Base-by-base conservation (phyloP, 2,113 vertebrate species). In the Indicator maculatus region DNA sequence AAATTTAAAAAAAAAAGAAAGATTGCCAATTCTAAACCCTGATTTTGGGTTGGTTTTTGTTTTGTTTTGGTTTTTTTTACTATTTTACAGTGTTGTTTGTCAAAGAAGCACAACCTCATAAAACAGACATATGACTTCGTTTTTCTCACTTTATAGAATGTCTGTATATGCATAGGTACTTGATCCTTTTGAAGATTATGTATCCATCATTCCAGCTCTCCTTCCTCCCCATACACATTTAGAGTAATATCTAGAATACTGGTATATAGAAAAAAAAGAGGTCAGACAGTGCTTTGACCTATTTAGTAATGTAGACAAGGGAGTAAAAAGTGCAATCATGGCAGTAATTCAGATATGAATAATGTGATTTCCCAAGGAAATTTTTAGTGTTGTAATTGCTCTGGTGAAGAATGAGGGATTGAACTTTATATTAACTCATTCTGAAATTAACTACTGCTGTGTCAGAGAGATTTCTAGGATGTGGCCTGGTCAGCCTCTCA, bases 271-370 rank as follows among this genome's bases (percentile, higher is more conserved):
- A 82, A 70, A 75, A 58, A 12, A 6, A 30, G 69, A 75, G 9
- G 30, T 58, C 52, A 83, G 60, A 13, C 27, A 5, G 6, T 36
- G 38, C 26, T 90, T 86, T 18, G 59, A 27, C 36, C 13, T 84
- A 3, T 47, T 78, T 14, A n/a, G 11, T 58, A 50, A 33, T 27
- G 10, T 74, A 27, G 39, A 59, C 5, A 28, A 69, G 64, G 31
- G 44, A 83, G 5, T 16, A 55, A 41, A 58, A 72, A 30, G 20
- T 44, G 26, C 44, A 69, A 36, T 83, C 3, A 16, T 33, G 23
- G 2, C 5, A 72, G 23, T 38, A 50, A 79, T 69, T 65, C 0
- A 0, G 19, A 44, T 61, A 52, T 5, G 8, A 76, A 60, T 83
- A 83, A 61, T 18, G 8, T 75, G 50, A 69, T 73, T 91, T 90